A percentile compares a stretch with the other conserved stretches of the same genome.
Conservation (phyloP, 1,140 invertebrate genomes). For the Tenebrio molitor region DNA sequence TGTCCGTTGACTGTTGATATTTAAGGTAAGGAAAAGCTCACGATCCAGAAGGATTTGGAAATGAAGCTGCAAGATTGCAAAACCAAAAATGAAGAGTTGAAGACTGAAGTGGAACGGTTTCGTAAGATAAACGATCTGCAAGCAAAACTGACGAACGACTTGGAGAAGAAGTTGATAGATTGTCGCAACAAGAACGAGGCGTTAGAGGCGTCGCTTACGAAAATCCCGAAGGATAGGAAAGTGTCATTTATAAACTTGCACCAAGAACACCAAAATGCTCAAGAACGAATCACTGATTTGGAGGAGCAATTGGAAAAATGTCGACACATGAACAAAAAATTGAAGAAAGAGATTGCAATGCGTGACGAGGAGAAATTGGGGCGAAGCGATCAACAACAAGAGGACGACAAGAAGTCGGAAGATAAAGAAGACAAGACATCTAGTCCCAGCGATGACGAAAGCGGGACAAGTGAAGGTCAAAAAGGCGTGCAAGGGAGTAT, state of each 20-base stretch:
- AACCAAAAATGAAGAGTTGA: conserved; percentile 17
- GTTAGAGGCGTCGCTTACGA: not conserved
- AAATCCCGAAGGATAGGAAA: not conserved
- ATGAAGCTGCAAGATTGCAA: not conserved
- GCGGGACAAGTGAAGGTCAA: too few relatives aligned
- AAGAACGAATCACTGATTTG: not conserved
- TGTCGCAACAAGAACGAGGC: not conserved
- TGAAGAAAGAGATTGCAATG: not conserved
- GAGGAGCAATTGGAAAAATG: not conserved
- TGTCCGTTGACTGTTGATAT: not conserved
- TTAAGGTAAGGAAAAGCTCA: not conserved
- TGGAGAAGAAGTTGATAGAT: not conserved
- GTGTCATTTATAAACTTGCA: not conserved
- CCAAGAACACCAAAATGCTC: not conserved
- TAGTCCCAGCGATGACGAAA: too few relatives aligned
- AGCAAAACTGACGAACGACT: not conserved
- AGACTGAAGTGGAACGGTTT: not conserved
- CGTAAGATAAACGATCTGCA: not conserved
- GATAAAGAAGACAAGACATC: too few relatives aligned
- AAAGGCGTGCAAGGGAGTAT: too few relatives aligned
- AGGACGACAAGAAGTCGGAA: too few relatives aligned
- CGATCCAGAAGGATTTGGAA: not conserved
- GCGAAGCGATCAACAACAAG: too few relatives aligned
- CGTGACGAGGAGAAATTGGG: too few relatives aligned
- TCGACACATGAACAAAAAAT: not conserved